Base-by-base conservation (phyloP, 2,888 invertebrate species). In the Ganaspis brasiliensis region DNA sequence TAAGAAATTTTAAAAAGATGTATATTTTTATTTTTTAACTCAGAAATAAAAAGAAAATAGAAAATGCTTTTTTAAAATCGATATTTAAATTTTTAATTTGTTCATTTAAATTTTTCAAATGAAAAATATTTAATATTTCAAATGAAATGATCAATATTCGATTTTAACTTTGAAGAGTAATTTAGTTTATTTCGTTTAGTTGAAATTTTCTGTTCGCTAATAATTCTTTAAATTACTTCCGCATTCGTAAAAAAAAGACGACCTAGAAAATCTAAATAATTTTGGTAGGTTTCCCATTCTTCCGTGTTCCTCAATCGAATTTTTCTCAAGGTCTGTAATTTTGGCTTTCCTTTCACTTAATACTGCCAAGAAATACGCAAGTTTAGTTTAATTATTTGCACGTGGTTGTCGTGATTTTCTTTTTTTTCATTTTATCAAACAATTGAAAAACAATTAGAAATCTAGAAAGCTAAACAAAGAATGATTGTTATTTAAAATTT, bases 281-380 rank as follows among this genome's bases (percentile, higher is more conserved):
- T 67, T n/a, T 67, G 67, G 67, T 67, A 67, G 21, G 21, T 37
- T 45, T 67, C 63, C 63, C 45, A 40, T 45, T 24, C 67, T 67
- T 67, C 67, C 67, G 67, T 45, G 24, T 67, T 67, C 67, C 24
- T 67, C 67, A 67, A 67, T 67, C 67, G 45, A 67, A 67, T 67
- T 40, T 67, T 40, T 67, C 14, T 8, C 45, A 67, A 67, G 67
- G 67, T 67, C 40, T 6, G 21, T 67, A 40, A 37, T 24, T 67
- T 67, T 67, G 67, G 67, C 67, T 45, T 40, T 45, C 1, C 24
- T 8, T n/a, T 45, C 40, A 45, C 67, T 24, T 9, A 67, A 67
- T 67, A 67, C 21, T 67, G 67, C 67, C 67, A 67, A 67, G 45
- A 67, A 67, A 67, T 67, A 67, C 67, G 67, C 21, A 67, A 45